phyloP scores from a whole-genome alignment of 2,113 vertebrate genomes.

The Salvelinus sp. region DNA sequence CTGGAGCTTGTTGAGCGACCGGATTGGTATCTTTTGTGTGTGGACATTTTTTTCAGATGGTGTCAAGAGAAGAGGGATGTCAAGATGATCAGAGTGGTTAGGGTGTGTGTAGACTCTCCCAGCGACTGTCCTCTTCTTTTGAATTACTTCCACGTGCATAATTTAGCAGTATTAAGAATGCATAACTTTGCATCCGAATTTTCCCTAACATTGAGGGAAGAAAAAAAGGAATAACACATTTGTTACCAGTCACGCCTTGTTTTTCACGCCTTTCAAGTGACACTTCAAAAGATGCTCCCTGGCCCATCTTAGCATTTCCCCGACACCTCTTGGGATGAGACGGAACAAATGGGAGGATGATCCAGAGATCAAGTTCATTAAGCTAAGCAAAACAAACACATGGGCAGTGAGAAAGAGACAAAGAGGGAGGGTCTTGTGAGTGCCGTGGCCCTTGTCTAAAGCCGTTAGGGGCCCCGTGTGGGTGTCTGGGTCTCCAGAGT shows the following conservation, averaged over 20 bases:
- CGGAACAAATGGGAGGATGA: conserved; percentile 31
- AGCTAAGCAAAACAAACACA: conserved; percentile 36
- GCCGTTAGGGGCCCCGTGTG: conserved; percentile 63
- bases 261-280: background rate
- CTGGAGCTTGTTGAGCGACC: conserved; percentile 21
- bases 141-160: background rate
- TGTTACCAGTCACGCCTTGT: background rate
- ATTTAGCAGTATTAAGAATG: conserved; percentile 9
- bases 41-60: conserved; percentile 45
- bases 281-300: conserved; percentile 11
- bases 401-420: conserved; percentile 52
- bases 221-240: too few species aligned
- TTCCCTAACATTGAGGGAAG: too few species aligned
- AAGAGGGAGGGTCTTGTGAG: conserved; percentile 53
- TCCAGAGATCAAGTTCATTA: conserved; percentile 59
- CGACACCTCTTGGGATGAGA: conserved; percentile 13
- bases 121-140: conserved; percentile 5
- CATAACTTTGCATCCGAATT: too few species aligned
- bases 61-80: conserved; percentile 55
- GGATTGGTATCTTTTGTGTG: conserved; percentile 24
- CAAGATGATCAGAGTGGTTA: conserved; percentile 50
- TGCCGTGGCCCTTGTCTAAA: conserved; percentile 66
- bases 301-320: conserved; percentile 22
- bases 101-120: conserved; percentile 55
- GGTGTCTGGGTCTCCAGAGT: conserved; percentile 61